These are phyloP conservation scores for Chalcis sispes DNA, from an alignment of 2,888 invertebrate species.

Conservation along the genomic window DNA sequence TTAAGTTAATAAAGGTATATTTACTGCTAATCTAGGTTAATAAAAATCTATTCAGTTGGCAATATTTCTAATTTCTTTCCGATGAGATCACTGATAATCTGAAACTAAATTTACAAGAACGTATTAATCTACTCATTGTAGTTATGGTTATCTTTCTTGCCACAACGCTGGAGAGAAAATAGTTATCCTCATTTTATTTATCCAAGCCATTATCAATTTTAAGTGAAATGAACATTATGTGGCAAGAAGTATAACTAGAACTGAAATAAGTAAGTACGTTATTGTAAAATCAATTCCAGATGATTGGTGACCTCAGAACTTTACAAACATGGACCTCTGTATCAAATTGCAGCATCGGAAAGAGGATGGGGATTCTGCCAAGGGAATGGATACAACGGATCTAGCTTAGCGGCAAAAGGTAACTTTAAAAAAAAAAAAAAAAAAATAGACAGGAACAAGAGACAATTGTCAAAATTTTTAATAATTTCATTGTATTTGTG, in stretches of 20 bases:
- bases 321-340: slow-evolving; percentile 55
- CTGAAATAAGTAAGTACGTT: slow-evolving; percentile 41
- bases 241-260: slow-evolving; percentile 16
- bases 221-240: too few species aligned
- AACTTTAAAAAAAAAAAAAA: slow-evolving; percentile 34
- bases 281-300: slow-evolving; percentile 56
- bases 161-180: slow-evolving; percentile 26
- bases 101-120: slow-evolving; percentile 54
- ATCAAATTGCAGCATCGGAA: slow-evolving; percentile 57
- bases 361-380: slow-evolving; percentile 57
- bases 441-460: neutral
- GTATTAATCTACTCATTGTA: slow-evolving; percentile 35
- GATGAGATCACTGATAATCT: slow-evolving; percentile 49
- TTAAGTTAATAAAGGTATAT: slow-evolving; percentile 14
- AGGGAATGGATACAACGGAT: slow-evolving; percentile 56
- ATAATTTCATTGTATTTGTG: too few species aligned
- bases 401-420: slow-evolving; percentile 55
- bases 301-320: slow-evolving; percentile 54
- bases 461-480: too few species aligned
- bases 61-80: slow-evolving; percentile 51
- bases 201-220: too few species aligned
- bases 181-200: too few species aligned
- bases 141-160: slow-evolving; percentile 32
- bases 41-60: slow-evolving; percentile 46
- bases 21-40: slow-evolving; percentile 16